These are phyloP conservation scores for Rhinatrema bivittatum DNA, from an alignment of 2,797 vertebrate species.

Conservation along the genomic window DNA sequence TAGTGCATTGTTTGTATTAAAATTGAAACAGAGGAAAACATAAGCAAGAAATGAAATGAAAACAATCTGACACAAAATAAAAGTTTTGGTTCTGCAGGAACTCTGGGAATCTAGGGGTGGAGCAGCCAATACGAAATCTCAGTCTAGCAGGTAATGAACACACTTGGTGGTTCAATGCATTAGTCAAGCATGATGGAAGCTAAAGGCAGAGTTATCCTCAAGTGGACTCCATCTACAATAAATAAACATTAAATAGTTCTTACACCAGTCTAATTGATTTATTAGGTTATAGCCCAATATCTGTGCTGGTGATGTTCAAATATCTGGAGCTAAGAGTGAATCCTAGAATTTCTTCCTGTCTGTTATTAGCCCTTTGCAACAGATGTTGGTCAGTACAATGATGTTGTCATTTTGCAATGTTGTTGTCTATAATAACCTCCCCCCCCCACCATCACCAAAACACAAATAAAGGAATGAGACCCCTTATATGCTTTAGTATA, in stretches of 20 bases:
- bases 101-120: not conserved
- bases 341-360: slow-evolving; percentile 14
- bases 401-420: slow-evolving; percentile 21
- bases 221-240: slow-evolving; percentile 8
- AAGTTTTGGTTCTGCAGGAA: too few species aligned
- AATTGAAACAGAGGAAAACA: too few species aligned
- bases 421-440: slow-evolving; percentile 30
- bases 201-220: not conserved
- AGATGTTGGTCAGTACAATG: slow-evolving; percentile 27
- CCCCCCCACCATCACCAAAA: too few species aligned
- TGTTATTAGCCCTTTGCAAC: slow-evolving; percentile 1
- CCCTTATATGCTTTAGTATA: slow-evolving; percentile 28
- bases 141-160: not conserved
- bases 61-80: too few species aligned
- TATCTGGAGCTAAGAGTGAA: slow-evolving; percentile 3
- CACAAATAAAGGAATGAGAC: slow-evolving; percentile 49
- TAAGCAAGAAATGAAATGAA: too few species aligned
- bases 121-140: not conserved
- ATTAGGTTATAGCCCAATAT: not conserved
- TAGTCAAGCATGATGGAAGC: not conserved
- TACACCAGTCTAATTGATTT: not conserved
- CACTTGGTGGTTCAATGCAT: not conserved
- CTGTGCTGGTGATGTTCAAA: slow-evolving; percentile 12
- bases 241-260: slow-evolving; percentile 2
- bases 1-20: too few species aligned